These are phyloP conservation scores for Pelvicachromis taeniatus DNA, from an alignment of 2,113 vertebrate genomes.

Conservation along the genomic window DNA sequence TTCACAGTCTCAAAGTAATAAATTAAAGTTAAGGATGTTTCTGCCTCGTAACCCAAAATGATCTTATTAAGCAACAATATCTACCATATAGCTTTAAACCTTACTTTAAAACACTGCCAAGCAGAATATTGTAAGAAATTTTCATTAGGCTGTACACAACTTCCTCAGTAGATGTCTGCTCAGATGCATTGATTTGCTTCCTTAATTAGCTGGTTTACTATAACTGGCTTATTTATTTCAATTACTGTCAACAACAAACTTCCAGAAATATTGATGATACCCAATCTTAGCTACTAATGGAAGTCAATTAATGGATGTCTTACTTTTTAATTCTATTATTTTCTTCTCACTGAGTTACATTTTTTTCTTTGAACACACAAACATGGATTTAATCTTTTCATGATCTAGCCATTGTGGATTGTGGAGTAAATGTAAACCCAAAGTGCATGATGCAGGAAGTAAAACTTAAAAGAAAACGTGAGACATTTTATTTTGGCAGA, in stretches of 20 bases:
- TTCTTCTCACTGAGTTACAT: neutral
- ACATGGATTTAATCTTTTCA: neutral
- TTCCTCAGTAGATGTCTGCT: constrained; percentile 13
- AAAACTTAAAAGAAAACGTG: neutral
- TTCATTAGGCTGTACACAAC: neutral
- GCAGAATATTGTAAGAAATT: neutral
- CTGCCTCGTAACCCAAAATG: neutral
- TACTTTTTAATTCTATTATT: constrained; percentile 20
- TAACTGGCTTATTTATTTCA: constrained; percentile 19
- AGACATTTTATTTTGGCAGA: neutral
- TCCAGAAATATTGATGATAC: constrained; percentile 7
- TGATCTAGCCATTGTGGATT: neutral
- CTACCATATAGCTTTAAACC: neutral
- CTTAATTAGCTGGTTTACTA: neutral
- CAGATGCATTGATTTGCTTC: neutral
- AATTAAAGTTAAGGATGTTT: neutral
- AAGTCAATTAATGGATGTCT: constrained; percentile 6
- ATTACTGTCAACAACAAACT: neutral
- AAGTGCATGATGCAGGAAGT: neutral
- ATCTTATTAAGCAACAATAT: neutral
- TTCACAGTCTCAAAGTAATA: neutral
- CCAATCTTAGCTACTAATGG: neutral
- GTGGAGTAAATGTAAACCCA: neutral
- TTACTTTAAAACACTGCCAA: neutral
- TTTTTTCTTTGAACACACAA: neutral